Conservation (phyloP, 2,797 vertebrate genomes). For the Catharus ustulatus region DNA sequence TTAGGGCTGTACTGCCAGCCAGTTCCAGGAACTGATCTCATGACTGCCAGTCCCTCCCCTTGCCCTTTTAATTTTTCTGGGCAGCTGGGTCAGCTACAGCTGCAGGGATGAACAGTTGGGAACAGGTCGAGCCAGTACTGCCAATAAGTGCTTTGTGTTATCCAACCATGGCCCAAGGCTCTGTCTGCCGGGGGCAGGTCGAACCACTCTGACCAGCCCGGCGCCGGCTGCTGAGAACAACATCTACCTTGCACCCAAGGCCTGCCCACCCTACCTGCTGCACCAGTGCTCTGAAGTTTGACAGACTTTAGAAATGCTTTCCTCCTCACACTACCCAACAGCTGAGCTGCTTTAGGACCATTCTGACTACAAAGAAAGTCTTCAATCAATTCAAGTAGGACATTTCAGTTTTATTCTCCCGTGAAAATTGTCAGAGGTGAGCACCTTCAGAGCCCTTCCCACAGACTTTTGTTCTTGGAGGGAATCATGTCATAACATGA, state of each 20-base stretch:
- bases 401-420: not conserved
- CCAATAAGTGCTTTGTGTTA: constrained; percentile 14
- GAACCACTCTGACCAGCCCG: constrained; percentile 50
- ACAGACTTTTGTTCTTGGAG: not conserved
- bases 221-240: not conserved
- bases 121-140: constrained; percentile 40
- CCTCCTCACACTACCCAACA: not conserved
- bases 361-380: not conserved
- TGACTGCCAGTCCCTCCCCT: not conserved
- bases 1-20: not conserved
- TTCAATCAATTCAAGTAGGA: not conserved
- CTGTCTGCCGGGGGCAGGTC: constrained; percentile 37
- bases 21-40: constrained; percentile 26
- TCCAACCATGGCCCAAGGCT: constrained; percentile 58
- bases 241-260: not conserved
- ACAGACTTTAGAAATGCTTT: not conserved
- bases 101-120: constrained; percentile 44
- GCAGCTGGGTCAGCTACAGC: constrained; percentile 48
- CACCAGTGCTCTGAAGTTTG: fast-evolving
- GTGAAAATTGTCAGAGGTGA: not conserved
- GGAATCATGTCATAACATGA: constrained; percentile 47
- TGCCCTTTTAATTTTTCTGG: constrained; percentile 31
- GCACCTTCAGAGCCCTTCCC: not conserved
- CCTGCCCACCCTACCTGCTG: not conserved
- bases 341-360: not conserved